A percentile compares a stretch with the other conserved stretches of the same genome.
Conservation (phyloP, 53 echinoderm and acorn worm genomes). For the Stichopus horrens region DNA sequence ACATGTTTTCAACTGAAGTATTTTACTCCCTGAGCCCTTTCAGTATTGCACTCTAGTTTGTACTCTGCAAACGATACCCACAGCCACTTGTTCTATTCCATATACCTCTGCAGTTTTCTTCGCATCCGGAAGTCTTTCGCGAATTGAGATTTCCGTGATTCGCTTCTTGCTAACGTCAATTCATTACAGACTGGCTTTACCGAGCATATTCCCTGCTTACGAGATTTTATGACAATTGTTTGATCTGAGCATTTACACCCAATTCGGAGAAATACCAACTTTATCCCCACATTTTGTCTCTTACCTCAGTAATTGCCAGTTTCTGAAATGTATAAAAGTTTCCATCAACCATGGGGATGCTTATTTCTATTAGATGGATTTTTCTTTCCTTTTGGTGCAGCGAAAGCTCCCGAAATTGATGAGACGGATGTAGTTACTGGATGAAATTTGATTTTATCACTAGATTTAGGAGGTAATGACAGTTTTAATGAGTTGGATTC, state of each 20-base stretch:
- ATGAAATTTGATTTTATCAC: neutral
- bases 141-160: conserved; percentile 66
- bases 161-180: neutral
- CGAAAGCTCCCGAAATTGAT: neutral
- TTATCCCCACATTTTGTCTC: neutral
- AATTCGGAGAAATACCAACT: conserved; percentile 11
- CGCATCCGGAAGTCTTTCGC: no score
- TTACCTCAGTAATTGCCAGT: neutral
- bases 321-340: neutral
- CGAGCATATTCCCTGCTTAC: neutral
- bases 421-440: neutral
- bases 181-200: neutral
- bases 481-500: conserved; percentile 7
- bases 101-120: no score
- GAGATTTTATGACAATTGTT: neutral
- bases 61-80: no score
- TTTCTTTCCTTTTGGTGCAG: neutral
- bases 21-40: no score
- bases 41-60: no score
- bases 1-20: no score
- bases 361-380: neutral
- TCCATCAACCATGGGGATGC: neutral
- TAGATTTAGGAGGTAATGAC: conserved; percentile 3
- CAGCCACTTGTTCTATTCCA: no score
- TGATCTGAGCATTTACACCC: conserved; percentile 12